Evolutionary conservation across 2,797 vertebrate genomes (phyloP), one percentile per base, ranked within the genome.

Genomic region (Hemibagrus guttatus): DNA sequence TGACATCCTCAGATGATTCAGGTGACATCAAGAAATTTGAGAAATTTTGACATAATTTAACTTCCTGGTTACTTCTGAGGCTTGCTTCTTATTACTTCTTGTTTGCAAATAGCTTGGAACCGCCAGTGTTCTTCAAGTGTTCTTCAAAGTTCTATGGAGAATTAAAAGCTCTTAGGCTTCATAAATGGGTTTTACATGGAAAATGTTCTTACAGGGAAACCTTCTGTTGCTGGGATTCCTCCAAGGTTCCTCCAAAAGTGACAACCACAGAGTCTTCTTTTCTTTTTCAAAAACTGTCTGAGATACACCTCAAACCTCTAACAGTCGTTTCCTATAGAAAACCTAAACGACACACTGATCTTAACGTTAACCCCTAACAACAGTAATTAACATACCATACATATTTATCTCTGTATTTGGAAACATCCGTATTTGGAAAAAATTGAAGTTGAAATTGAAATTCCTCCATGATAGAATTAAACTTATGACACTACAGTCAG

Each of bases 401-500:
- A 31, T 56, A 54, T 76, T 54, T 52, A 42, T 75, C 26, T 52
- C 17, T 3, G 17, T 11, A 3, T 31, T 76, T n/a, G 8, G 28
- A 54, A 5, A 26, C 1, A n/a, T 17, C 26, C 46, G 8, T 52
- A 52, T 54, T 52, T 19, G 1, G n/a, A 31, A 54, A 16, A 16
- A 54, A n/a, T 19, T 28, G 17, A 19, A 11, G 17, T 21, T 35
- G 17, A 58, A 13, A 39, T 19, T 28, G 58, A 64, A 81, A 81
- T 28, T 46, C 79, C 39, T 49, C 59, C 21, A 16, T 49, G 14
- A 64, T 28, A 46, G 6, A 64, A 49, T 64, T 81, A 81, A 64
- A 81, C 39, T n/a, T 81, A 46, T 49, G 23, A 64, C 79, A 81
- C 39, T 28, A 81, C 58, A 81, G 28, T 79, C 72, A 79, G n/a